Conservation (phyloP, 2,797 vertebrate genomes). For the Threskiornis aethiopicus region DNA sequence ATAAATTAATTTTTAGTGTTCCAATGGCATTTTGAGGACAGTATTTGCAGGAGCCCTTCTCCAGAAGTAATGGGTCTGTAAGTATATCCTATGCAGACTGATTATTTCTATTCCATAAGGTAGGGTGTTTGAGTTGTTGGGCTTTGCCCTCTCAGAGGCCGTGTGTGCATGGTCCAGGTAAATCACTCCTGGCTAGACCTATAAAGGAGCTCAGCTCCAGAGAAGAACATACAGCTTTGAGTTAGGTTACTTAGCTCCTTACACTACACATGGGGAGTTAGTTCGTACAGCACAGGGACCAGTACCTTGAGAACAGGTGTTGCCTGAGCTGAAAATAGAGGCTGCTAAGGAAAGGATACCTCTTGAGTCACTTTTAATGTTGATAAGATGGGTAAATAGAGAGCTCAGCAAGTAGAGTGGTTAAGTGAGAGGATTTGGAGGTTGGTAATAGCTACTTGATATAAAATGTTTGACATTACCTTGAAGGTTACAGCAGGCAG, state of each 20-base stretch:
- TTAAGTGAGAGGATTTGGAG: neutral
- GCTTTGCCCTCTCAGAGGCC: neutral
- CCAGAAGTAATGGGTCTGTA: neutral
- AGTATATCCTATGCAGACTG: neutral
- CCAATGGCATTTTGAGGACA: neutral
- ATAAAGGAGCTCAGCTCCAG: neutral
- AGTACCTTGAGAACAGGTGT: neutral
- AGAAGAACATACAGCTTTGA: neutral
- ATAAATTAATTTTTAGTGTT: neutral
- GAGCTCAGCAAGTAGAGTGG: neutral
- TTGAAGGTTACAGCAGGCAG: neutral
- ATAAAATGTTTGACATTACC: neutral
- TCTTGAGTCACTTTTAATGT: neutral
- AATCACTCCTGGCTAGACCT: neutral
- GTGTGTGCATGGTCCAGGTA: neutral
- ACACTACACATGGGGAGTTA: fast-evolving
- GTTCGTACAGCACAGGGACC: neutral
- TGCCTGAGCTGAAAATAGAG: neutral
- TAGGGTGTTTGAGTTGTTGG: neutral
- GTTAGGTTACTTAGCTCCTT: neutral
- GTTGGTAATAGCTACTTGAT: neutral
- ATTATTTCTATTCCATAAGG: neutral
- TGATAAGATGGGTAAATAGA: neutral
- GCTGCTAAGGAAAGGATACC: neutral
- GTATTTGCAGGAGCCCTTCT: neutral